Evolutionary conservation across 2,113 vertebrate species (phyloP).

Genomic region (Aspidoscelis tigris): DNA sequence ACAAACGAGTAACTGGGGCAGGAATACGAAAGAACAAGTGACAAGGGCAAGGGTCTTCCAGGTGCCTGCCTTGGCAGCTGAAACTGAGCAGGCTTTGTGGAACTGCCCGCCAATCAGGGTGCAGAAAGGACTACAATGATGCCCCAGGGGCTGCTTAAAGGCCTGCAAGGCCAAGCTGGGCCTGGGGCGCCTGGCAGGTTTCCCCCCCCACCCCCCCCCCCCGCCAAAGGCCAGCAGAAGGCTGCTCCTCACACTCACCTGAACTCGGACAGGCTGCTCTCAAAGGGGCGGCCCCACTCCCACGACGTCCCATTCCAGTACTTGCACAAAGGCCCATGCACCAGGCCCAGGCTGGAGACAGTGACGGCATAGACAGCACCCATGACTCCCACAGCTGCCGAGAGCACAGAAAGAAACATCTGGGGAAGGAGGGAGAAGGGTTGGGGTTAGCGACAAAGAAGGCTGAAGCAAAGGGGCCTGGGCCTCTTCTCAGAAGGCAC

Average conservation of each 20-base stretch:
- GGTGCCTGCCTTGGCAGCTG: no score
- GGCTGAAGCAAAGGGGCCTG: neutral
- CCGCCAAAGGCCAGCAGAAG: no score
- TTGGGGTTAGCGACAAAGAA: neutral
- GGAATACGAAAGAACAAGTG: no score
- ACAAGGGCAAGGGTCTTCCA: no score
- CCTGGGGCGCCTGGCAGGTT: no score
- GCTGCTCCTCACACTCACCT: neutral
- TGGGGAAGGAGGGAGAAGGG: constrained; percentile 32
- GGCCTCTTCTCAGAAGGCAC: no score
- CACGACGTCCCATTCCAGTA: neutral
- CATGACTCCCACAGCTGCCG: constrained; percentile 74
- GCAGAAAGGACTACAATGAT: no score
- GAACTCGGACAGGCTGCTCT: neutral
- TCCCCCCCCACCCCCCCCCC: neutral
- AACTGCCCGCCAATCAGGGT: no score
- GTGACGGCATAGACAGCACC: constrained; percentile 77
- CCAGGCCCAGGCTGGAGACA: constrained; percentile 72
- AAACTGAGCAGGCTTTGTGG: no score
- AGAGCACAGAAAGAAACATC: constrained; percentile 83
- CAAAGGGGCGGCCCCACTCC: constrained; percentile 30
- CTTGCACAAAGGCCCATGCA: constrained; percentile 74
- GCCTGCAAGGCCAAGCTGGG: no score
- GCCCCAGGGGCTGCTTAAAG: no score
- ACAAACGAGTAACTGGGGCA: no score